Conservation (phyloP, 2,113 vertebrate genomes). For the Prietella phreatophila region DNA sequence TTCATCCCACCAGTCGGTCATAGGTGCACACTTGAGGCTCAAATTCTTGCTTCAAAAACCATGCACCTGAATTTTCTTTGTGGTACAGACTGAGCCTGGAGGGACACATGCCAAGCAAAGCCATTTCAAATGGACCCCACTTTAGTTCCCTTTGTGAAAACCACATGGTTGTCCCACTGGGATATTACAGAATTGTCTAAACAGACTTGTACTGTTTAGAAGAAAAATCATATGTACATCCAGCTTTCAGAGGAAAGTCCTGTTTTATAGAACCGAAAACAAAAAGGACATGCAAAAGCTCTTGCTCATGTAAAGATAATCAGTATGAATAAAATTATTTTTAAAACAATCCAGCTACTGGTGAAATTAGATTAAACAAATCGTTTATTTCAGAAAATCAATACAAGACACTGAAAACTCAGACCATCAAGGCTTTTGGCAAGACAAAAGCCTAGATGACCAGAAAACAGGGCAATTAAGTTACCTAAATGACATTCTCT, state of each 20-base stretch:
- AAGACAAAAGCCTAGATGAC: neutral
- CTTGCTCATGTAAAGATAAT: neutral
- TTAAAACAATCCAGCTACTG: neutral
- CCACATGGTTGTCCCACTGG: neutral
- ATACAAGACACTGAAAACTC: neutral
- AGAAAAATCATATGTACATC: no score
- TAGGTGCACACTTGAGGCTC: no score
- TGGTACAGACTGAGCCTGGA: neutral
- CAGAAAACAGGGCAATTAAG: neutral
- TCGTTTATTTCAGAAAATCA: constrained; percentile 30
- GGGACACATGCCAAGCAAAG: neutral
- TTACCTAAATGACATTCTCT: neutral
- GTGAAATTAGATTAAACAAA: neutral
- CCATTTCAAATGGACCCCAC: neutral
- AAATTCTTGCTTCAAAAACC: no score
- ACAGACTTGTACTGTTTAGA: neutral
- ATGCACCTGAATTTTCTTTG: no score
- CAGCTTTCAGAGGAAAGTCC: neutral
- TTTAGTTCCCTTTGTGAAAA: no score
- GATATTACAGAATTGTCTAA: neutral
- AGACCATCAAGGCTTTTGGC: neutral
- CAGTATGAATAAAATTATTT: neutral
- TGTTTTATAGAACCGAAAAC: neutral
- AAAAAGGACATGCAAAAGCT: neutral
- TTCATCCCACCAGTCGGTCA: no score